These are phyloP conservation scores for Trachurus trachurus DNA, from an alignment of 2,797 vertebrate genomes.

Conservation along the genomic window DNA sequence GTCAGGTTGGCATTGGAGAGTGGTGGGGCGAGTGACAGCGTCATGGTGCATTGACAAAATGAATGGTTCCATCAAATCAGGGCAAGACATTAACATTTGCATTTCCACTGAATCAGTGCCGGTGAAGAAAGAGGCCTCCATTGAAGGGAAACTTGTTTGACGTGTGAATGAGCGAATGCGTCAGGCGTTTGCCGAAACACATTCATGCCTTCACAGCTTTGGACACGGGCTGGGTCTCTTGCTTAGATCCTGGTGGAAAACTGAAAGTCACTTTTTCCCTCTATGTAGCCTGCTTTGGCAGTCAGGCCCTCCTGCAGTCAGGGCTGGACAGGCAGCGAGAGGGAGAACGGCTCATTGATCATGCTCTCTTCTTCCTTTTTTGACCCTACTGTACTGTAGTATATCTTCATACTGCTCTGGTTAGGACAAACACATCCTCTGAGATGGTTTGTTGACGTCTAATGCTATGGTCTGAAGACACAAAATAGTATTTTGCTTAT, in stretches of 20 bases:
- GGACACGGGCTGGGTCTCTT: conserved; percentile 57
- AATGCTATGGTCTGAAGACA: too few relatives aligned
- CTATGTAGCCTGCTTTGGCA: conserved; percentile 56
- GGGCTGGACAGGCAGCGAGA: conserved; percentile 26
- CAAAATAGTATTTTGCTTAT: not conserved
- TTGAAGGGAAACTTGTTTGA: conserved; percentile 71
- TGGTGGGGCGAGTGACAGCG: conserved; percentile 53
- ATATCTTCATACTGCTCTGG: not conserved
- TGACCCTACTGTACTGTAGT: conserved; percentile 32
- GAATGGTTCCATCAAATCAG: conserved; percentile 64
- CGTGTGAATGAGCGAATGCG: conserved; percentile 69
- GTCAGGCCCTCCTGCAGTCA: conserved; percentile 42
- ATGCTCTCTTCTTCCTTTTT: conserved; percentile 43
- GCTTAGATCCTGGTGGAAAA: conserved; percentile 70
- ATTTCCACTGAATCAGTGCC: conserved; percentile 69
- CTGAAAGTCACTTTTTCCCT: conserved; percentile 65
- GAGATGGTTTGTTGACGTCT: not conserved
- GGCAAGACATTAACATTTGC: conserved; percentile 62
- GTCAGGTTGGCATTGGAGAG: conserved; percentile 52
- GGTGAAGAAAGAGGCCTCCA: conserved; percentile 53
- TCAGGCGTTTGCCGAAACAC: conserved; percentile 61
- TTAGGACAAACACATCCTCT: conserved; percentile 19
- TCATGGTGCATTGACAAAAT: conserved; percentile 68
- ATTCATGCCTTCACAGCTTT: conserved; percentile 64
- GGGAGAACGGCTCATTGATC: conserved; percentile 41